These are phyloP conservation scores for Drosophila erecta DNA, from an alignment of 1,140 invertebrate genomes.

Conservation along the genomic window DNA sequence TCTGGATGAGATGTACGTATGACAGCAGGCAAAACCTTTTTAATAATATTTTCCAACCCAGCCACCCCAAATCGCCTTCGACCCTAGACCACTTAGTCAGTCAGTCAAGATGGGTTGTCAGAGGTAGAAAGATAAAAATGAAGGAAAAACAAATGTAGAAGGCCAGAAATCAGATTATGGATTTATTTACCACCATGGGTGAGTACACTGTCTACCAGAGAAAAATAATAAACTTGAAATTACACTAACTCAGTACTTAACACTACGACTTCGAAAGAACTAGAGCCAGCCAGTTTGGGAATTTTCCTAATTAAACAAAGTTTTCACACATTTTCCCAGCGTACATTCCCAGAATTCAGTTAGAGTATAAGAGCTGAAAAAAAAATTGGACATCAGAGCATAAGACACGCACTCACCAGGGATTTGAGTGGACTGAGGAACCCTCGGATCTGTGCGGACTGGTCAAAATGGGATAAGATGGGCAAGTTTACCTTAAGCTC, in stretches of 20 bases:
- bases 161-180: slow-evolving; percentile 8
- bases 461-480: slow-evolving; percentile 31
- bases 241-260: too few relatives aligned
- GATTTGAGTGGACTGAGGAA: slow-evolving; percentile 51
- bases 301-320: background rate
- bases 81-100: slow-evolving; percentile 8
- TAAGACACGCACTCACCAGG: slow-evolving; percentile 69
- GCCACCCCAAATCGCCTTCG: slow-evolving; percentile 26
- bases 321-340: background rate
- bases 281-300: too few relatives aligned
- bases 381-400: slow-evolving; percentile 62
- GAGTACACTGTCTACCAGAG: background rate
- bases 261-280: too few relatives aligned
- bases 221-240: background rate
- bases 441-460: slow-evolving; percentile 9
- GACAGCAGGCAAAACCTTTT: slow-evolving; percentile 74
- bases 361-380: slow-evolving; percentile 20
- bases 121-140: slow-evolving; percentile 43
- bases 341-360: background rate
- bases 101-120: slow-evolving; percentile 58
- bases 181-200: background rate
- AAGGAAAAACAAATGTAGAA: slow-evolving; percentile 49
- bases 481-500: slow-evolving; percentile 44
- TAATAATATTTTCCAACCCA: slow-evolving; percentile 66
- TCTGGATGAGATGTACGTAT: slow-evolving; percentile 53